Evolutionary conservation across 2,888 invertebrate species (phyloP).

Genomic region (Drosophila acutilabella): DNA sequence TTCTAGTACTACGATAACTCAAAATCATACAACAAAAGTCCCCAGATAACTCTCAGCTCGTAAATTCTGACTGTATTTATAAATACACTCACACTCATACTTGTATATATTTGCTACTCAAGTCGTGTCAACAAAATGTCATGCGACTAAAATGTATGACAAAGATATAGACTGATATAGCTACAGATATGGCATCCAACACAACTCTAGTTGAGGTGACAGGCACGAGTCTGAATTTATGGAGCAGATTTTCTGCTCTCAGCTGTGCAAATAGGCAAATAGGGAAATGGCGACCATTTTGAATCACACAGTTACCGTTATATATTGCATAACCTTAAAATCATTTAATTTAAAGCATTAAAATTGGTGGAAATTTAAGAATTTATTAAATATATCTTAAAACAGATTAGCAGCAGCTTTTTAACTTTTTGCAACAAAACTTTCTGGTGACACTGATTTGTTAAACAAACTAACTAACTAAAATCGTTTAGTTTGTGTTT

Average conservation of each 20-base stretch:
- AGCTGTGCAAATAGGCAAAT: constrained; percentile 17
- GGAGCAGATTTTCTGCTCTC: constrained; percentile 40
- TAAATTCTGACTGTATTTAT: constrained; percentile 57
- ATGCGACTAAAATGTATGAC: constrained; percentile 57
- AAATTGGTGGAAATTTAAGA: background rate
- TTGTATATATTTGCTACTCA: background rate
- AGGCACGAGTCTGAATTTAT: constrained; percentile 69
- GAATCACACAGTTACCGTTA: constrained; percentile 5
- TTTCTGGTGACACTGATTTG: constrained; percentile 18
- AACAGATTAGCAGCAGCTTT: constrained; percentile 14
- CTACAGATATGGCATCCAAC: constrained; percentile 40
- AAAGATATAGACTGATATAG: constrained; percentile 51
- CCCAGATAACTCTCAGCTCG: constrained; percentile 51
- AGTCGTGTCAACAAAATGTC: constrained; percentile 60
- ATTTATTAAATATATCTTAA: constrained; percentile 14
- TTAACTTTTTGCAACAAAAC: constrained; percentile 2
- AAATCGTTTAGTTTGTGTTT: background rate
- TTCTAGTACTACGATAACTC: constrained; percentile 1
- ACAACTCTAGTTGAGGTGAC: constrained; percentile 30
- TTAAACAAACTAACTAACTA: background rate
- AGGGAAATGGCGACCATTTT: constrained; percentile 36
- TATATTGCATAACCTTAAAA: constrained; percentile 8
- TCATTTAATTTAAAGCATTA: background rate
- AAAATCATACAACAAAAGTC: constrained; percentile 11
- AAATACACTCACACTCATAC: constrained; percentile 12